Conservation (phyloP, 2,797 vertebrate species). For the Helicolenus hilgendorfi region DNA sequence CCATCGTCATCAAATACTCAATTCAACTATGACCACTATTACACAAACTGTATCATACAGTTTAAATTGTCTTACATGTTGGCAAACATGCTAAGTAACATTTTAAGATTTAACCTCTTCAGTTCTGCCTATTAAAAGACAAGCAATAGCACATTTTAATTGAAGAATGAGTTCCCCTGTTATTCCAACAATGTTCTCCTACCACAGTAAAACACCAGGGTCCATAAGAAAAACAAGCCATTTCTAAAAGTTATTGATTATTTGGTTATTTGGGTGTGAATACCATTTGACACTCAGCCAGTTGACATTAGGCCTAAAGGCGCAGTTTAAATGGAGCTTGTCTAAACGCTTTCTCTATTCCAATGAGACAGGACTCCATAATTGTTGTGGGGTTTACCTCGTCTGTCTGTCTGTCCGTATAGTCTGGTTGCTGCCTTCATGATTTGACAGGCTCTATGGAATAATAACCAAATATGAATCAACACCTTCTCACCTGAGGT, state of each 20-base stretch:
- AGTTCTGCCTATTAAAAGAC: not conserved
- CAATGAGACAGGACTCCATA: not conserved
- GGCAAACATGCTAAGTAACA: not conserved
- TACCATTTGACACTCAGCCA: not conserved
- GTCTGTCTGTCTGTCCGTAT: not conserved
- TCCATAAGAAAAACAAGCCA: not conserved
- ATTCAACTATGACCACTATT: not conserved
- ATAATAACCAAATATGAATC: not conserved
- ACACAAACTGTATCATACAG: not conserved
- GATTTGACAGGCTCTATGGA: not conserved
- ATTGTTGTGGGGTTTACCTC: constrained; percentile 5
- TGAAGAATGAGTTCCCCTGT: not conserved
- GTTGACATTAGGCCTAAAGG: not conserved
- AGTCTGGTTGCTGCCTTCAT: not conserved
- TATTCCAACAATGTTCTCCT: not conserved
- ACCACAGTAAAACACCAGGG: not conserved
- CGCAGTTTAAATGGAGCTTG: not conserved
- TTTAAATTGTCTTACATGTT: no score
- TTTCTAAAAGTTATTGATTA: not conserved
- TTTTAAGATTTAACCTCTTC: not conserved
- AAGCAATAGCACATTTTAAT: not conserved
- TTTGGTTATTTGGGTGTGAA: not conserved
- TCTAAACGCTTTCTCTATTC: not conserved
- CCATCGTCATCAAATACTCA: not conserved
- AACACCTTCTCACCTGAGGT: not conserved